Conservation (phyloP, 2,797 vertebrate genomes). For the Cyclopterus lumpus region DNA sequence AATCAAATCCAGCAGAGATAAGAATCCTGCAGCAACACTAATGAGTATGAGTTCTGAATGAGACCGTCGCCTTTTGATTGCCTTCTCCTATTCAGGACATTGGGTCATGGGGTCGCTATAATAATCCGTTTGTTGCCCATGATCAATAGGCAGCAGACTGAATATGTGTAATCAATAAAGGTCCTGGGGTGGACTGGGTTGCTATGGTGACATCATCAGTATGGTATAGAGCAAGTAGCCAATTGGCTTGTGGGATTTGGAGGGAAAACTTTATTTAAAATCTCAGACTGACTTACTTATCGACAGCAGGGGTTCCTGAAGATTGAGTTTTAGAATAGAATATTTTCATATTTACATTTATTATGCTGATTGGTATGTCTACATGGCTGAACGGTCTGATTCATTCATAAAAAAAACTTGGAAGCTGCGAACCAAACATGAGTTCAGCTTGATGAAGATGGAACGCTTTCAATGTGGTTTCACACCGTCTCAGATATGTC, state of each 20-base stretch:
- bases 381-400: not conserved
- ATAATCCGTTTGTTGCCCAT: conserved; percentile 43
- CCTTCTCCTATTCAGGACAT: conserved; percentile 27
- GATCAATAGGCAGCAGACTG: conserved; percentile 60
- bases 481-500: not conserved
- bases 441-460: not conserved
- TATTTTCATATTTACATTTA: not conserved
- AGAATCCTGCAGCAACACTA: not conserved
- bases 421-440: not conserved
- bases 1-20: not conserved
- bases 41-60: conserved; percentile 13
- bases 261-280: not conserved
- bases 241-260: not conserved
- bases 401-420: not conserved
- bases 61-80: conserved; percentile 23
- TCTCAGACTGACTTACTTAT: not conserved
- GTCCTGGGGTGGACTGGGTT: conserved; percentile 3
- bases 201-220: not conserved
- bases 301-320: not conserved
- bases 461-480: not conserved
- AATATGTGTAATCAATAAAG: conserved; percentile 33
- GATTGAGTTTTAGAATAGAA: not conserved
- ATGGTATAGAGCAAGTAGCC: not conserved
- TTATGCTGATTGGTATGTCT: not conserved
- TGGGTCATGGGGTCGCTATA: conserved; percentile 23